These are phyloP conservation scores for Varecia variegata DNA, from an alignment of 2,797 vertebrate species.

Conservation along the genomic window DNA sequence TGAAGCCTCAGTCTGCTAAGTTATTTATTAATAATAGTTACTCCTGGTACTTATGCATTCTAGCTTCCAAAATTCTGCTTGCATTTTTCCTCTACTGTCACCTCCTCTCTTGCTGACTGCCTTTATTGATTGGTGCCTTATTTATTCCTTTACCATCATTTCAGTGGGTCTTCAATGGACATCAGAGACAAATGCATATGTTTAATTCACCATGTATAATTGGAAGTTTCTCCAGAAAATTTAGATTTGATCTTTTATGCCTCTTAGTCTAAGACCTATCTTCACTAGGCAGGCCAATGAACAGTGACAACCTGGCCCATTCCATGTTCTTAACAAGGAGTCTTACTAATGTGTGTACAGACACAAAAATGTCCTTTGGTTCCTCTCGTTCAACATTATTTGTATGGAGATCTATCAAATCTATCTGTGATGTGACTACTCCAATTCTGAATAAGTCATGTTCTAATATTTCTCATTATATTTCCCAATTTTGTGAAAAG, in stretches of 20 bases:
- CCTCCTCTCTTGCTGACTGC: not conserved
- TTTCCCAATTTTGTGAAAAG: slow-evolving; percentile 43
- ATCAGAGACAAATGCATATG: not conserved
- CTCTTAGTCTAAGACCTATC: not conserved
- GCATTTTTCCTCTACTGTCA: not conserved
- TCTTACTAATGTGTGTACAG: not conserved
- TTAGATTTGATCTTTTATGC: not conserved
- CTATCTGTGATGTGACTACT: not conserved
- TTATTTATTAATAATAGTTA: not conserved
- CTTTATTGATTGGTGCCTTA: not conserved
- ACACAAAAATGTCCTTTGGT: not conserved
- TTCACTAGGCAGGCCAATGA: not conserved
- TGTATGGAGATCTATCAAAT: not conserved
- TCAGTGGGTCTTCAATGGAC: not conserved
- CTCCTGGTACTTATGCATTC: not conserved
- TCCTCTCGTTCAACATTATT: not conserved
- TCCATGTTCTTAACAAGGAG: not conserved
- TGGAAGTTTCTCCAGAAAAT: not conserved
- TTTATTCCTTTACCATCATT: slow-evolving; percentile 14
- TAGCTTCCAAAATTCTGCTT: not conserved
- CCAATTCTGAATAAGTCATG: not conserved
- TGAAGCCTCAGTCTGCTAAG: not conserved
- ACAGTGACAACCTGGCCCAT: not conserved
- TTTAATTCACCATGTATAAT: not conserved
- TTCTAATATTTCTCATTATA: not conserved